phyloP scores from a whole-genome alignment of 2,888 invertebrate genomes.

The Spodoptera littoralis region DNA sequence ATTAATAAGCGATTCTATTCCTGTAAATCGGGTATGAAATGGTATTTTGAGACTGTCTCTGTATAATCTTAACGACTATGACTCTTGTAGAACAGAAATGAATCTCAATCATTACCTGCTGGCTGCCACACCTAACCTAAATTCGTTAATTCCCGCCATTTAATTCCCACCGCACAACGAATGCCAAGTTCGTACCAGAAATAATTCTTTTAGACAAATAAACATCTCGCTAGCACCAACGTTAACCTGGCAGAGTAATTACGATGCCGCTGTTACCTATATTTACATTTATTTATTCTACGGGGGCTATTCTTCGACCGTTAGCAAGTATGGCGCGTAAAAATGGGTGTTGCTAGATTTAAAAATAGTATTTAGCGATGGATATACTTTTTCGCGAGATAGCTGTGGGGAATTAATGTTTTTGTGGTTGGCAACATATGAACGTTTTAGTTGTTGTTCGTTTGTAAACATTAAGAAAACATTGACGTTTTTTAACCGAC shows the following conservation, averaged over 20 bases:
- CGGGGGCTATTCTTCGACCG: conserved; percentile 57
- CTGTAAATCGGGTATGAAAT: no score
- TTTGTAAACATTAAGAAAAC: conserved; percentile 38
- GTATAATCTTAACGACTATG: no score
- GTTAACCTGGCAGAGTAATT: conserved; percentile 59
- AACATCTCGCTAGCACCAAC: conserved; percentile 36
- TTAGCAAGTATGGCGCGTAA: conserved; percentile 56
- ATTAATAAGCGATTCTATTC: no score
- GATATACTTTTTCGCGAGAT: conserved; percentile 52
- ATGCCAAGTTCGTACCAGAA: conserved; percentile 64
- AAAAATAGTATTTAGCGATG: conserved; percentile 63
- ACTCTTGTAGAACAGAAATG: background rate
- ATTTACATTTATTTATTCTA: conserved; percentile 73
- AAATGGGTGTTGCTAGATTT: conserved; percentile 62
- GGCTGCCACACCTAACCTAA: conserved; percentile 34
- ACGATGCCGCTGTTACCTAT: conserved; percentile 60
- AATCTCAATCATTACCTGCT: background rate
- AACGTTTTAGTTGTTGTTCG: conserved; percentile 40
- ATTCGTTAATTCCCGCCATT: conserved; percentile 34
- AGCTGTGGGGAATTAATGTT: conserved; percentile 45
- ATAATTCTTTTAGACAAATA: conserved; percentile 62
- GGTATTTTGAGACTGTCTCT: no score
- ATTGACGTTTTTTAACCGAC: conserved; percentile 38
- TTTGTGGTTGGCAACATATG: conserved; percentile 41
- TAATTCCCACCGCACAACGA: conserved; percentile 38